Conservation (phyloP, 2,113 vertebrate genomes). For the Apodemus speciosus region DNA sequence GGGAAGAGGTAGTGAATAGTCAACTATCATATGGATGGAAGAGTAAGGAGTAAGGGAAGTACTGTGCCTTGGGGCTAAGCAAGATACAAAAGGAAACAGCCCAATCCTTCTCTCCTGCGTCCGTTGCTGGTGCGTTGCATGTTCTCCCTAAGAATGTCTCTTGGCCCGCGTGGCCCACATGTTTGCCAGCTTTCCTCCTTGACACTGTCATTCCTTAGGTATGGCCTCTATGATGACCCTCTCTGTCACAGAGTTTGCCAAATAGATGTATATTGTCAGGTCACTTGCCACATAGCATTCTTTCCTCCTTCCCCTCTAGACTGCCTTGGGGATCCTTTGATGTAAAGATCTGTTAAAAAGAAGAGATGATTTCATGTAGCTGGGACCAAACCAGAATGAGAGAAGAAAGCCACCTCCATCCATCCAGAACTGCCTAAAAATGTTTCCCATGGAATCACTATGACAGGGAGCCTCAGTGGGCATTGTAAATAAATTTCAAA, state of each 20-base stretch:
- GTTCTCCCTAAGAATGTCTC: neutral
- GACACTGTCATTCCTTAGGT: neutral
- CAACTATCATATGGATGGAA: neutral
- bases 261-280: neutral
- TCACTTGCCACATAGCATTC: neutral
- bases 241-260: neutral
- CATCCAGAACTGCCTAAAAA: conserved; percentile 68
- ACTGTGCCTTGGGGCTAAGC: neutral
- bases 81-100: neutral
- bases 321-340: neutral
- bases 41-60: neutral
- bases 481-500: conserved; percentile 75
- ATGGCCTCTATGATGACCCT: neutral
- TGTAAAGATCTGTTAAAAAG: neutral
- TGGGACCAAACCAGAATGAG: conserved; percentile 53
- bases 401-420: conserved; percentile 65
- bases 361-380: conserved; percentile 53
- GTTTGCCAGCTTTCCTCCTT: neutral
- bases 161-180: neutral
- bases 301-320: neutral
- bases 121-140: neutral
- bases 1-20: neutral
- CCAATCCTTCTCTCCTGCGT: neutral
- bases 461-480: conserved; percentile 62
- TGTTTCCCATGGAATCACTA: conserved; percentile 58